These are phyloP conservation scores for Caenorhabditis drosophilae DNA, from an alignment of 2,888 invertebrate species.

Conservation along the genomic window DNA sequence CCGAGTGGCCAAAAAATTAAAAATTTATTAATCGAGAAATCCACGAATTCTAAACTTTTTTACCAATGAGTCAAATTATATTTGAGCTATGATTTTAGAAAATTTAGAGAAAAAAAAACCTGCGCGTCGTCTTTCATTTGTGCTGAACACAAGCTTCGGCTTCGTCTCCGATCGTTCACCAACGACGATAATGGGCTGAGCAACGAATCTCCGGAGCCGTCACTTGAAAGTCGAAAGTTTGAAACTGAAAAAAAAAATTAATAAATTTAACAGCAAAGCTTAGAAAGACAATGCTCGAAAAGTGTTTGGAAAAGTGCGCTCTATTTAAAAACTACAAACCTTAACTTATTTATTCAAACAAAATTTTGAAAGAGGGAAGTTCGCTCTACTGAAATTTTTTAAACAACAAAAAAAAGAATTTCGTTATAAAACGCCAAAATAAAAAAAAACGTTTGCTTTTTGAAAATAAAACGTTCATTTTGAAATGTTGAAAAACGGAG, in stretches of 20 bases:
- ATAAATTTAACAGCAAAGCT: neutral
- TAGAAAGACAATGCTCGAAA: neutral
- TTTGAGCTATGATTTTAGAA: too few species aligned
- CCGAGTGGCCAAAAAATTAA: too few species aligned
- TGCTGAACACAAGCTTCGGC: conserved; percentile 58
- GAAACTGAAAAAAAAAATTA: conserved; percentile 10
- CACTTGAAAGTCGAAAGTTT: conserved; percentile 43
- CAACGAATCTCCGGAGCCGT: conserved; percentile 39
- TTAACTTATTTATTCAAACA: neutral
- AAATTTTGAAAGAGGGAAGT: neutral
- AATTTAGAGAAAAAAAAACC: conserved; percentile 41
- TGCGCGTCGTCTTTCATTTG: conserved; percentile 62
- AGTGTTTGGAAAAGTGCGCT: neutral
- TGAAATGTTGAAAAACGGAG: too few species aligned
- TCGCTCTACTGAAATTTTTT: too few species aligned
- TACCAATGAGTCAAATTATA: too few species aligned
- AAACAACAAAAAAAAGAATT: too few species aligned
- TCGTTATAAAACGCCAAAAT: too few species aligned
- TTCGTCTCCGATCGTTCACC: conserved; percentile 49
- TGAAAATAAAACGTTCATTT: too few species aligned
- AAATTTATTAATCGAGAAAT: too few species aligned
- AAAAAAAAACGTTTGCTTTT: too few species aligned
- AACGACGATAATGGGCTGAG: conserved; percentile 22
- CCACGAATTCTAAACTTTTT: too few species aligned
- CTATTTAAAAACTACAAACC: too few species aligned